Evolutionary conservation across 2,113 vertebrate species (phyloP).

Genomic region (Coturnix japonica): DNA sequence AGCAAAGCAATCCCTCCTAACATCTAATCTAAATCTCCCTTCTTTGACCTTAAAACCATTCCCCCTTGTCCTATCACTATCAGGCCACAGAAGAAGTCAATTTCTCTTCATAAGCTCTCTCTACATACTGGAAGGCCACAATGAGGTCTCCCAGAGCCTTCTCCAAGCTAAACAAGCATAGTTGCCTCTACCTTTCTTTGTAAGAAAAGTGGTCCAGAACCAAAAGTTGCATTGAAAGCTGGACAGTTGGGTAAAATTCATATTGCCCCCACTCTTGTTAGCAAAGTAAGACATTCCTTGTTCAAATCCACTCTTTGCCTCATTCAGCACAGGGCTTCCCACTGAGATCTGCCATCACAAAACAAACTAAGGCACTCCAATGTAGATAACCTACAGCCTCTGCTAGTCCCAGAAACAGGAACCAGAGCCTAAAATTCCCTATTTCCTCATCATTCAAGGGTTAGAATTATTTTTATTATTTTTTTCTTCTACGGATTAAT

Average conservation of each 20-base stretch:
- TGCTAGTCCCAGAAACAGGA: not conserved
- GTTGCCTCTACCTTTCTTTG: too few species aligned
- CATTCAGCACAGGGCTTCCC: not conserved
- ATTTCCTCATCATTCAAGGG: not conserved
- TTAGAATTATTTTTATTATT: not conserved
- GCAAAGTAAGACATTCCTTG: not conserved
- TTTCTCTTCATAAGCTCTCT: too few species aligned
- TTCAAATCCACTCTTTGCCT: not conserved
- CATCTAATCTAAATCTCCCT: too few species aligned
- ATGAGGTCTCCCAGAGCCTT: too few species aligned
- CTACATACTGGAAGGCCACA: too few species aligned
- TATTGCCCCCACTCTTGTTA: not conserved
- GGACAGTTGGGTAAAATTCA: not conserved
- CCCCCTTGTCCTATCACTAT: too few species aligned
- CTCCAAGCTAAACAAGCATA: too few species aligned
- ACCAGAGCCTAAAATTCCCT: not conserved
- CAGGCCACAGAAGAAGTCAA: too few species aligned
- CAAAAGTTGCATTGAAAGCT: not conserved
- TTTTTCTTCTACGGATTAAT: not conserved
- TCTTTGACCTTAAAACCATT: too few species aligned
- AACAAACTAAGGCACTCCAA: not conserved
- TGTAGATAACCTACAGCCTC: not conserved
- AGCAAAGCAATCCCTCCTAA: too few species aligned
- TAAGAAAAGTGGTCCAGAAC: not conserved
- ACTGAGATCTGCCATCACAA: not conserved